phyloP scores from a whole-genome alignment of 2,888 invertebrate species.

The Phortica okadai region DNA sequence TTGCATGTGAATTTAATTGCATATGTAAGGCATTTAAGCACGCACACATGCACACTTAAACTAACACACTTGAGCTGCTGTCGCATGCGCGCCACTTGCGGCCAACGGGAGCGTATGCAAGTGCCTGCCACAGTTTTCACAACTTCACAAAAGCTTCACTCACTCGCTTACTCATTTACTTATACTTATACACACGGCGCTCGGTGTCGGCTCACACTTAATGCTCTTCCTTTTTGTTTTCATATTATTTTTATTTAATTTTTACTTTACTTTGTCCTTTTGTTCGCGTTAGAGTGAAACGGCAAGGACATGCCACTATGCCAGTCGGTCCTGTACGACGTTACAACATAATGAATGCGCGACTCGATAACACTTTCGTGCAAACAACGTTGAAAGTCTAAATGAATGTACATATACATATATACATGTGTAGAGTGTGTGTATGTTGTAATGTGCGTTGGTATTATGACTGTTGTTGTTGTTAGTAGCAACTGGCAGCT shows the following conservation, averaged over 20 bases:
- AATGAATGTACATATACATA: neutral
- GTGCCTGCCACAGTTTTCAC: slow-evolving; percentile 11
- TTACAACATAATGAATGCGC: slow-evolving; percentile 1
- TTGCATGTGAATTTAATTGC: slow-evolving; percentile 41
- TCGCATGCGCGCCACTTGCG: slow-evolving; percentile 23
- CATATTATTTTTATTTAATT: slow-evolving; percentile 10
- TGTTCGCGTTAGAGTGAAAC: neutral
- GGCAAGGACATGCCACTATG: neutral
- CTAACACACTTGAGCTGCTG: slow-evolving; percentile 14
- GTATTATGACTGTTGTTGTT: neutral
- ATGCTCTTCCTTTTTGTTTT: neutral
- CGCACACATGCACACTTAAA: neutral
- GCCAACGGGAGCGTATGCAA: slow-evolving; percentile 32
- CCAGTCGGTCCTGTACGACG: neutral
- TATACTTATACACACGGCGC: neutral
- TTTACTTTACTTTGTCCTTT: slow-evolving; percentile 1
- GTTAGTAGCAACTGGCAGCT: slow-evolving; percentile 8
- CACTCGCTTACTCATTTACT: neutral
- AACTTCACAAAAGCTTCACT: neutral
- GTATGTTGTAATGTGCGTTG: neutral
- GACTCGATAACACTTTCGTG: slow-evolving; percentile 6
- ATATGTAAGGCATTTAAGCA: slow-evolving; percentile 51
- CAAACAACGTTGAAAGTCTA: neutral
- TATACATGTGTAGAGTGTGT: neutral
- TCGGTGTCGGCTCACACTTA: neutral